These are phyloP conservation scores for Hippocampus abdominalis DNA, from an alignment of 2,113 vertebrate species.

Conservation along the genomic window DNA sequence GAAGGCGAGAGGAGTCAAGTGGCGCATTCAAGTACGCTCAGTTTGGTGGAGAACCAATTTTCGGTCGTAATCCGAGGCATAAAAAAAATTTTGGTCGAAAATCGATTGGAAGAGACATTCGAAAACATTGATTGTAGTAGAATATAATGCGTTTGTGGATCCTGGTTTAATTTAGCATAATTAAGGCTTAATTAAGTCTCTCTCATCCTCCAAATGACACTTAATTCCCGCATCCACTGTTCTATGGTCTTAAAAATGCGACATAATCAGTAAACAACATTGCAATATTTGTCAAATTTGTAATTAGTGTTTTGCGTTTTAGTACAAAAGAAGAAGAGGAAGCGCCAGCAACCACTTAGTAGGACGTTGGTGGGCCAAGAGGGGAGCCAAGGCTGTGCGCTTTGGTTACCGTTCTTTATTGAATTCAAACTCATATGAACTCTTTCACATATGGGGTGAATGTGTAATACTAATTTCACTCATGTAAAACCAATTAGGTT, in stretches of 20 bases:
- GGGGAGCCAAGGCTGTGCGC: background rate
- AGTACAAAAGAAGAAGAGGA: background rate
- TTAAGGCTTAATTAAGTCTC: conserved; percentile 1
- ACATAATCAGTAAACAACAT: background rate
- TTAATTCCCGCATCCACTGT: background rate
- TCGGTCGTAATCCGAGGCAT: no score
- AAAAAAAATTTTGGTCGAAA: no score
- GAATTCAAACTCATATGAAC: background rate
- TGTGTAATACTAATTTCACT: no score
- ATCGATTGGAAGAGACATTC: no score
- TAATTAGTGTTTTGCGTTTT: background rate
- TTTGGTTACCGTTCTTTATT: background rate
- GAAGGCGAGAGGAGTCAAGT: no score
- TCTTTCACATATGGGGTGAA: no score
- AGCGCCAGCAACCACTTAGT: background rate
- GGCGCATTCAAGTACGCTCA: no score
- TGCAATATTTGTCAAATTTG: background rate
- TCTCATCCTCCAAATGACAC: conserved; percentile 3
- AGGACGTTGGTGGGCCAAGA: background rate
- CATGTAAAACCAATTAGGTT: no score
- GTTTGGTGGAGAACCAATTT: no score
- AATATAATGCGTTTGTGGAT: background rate
- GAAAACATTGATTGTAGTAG: no score
- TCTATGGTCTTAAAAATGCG: background rate
- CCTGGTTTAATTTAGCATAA: background rate